These are phyloP conservation scores for Lepidocolaptes lacrymiger DNA, from an alignment of 2,797 vertebrate species.

Conservation along the genomic window DNA sequence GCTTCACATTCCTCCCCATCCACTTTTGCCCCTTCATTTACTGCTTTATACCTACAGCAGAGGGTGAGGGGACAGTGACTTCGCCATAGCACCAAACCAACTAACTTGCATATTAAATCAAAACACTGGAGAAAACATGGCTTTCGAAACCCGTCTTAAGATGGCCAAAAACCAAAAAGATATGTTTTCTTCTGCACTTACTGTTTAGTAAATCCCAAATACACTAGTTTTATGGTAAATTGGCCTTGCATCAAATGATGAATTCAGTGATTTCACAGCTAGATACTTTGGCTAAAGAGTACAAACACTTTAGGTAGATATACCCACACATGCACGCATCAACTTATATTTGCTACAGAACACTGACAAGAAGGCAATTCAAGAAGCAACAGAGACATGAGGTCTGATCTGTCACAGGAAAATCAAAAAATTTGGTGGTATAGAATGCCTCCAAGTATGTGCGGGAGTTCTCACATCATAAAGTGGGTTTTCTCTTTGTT, in stretches of 20 bases:
- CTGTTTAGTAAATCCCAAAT: not conserved
- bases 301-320: not conserved
- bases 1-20: not conserved
- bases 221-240: not conserved
- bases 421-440: not conserved
- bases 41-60: not conserved
- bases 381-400: not conserved
- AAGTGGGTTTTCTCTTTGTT: not conserved
- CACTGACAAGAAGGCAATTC: not conserved
- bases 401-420: not conserved
- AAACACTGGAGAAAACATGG: not conserved
- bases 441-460: not conserved
- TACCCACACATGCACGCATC: fast-evolving
- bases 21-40: not conserved
- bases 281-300: not conserved
- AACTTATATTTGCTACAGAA: not conserved
- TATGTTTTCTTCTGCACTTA: not conserved
- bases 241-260: not conserved
- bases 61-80: not conserved
- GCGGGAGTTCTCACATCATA: not conserved
- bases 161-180: not conserved
- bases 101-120: not conserved
- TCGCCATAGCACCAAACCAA: not conserved
- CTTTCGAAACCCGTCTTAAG: not conserved
- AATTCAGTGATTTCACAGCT: not conserved